Base-by-base conservation (phyloP, 2,113 vertebrate species). In the Callionymus lyra region DNA sequence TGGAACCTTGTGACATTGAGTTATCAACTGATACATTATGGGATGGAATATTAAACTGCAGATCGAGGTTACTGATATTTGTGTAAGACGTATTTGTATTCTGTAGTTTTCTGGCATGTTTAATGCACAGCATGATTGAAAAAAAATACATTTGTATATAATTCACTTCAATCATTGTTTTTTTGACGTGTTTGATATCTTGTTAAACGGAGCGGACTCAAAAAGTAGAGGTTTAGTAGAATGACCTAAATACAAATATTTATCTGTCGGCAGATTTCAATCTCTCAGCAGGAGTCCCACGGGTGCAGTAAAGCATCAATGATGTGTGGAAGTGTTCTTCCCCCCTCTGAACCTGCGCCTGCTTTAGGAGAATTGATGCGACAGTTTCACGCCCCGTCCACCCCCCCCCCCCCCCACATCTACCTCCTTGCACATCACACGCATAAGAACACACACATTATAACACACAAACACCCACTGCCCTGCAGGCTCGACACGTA, bases 251-350 rank as follows among this genome's bases (percentile, higher is more conserved):
- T 49, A 31, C 37, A 41, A 39, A 18, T 50, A 38, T 46, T 10
- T 18, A 14, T 21, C 31, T 10, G 40, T 53, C 16, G 45, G 53
- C 49, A 55, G 51, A 64, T 76, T 66, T 66, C 70, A 61, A 65
- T 71, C 54, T 60, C 63, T 34, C 54, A 62, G 50, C 49, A 41
- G 47, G 38, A 55, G 54, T 58, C 56, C 50, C 50, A 10, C 39
- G 53, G 59, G 76, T 44, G 58, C 52, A 72, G 53, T 76, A 68
- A 77, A 66, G 56, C 50, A 49, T 65, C 50, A 72, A 60, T 43
- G 57, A 66, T 72, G 58, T 34, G 72, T 42, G 59, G 56, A 62
- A 59, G 41, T 65, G 41, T 56, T 47, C 65, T 51, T 45, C 47
- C 33, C 33, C 33, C 37, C 21, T 34, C 56, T 55, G 40, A 63